Evolutionary conservation across 2,113 vertebrate species (phyloP), one percentile per base, ranked within the genome.

Genomic region (Cynocephalus volans): DNA sequence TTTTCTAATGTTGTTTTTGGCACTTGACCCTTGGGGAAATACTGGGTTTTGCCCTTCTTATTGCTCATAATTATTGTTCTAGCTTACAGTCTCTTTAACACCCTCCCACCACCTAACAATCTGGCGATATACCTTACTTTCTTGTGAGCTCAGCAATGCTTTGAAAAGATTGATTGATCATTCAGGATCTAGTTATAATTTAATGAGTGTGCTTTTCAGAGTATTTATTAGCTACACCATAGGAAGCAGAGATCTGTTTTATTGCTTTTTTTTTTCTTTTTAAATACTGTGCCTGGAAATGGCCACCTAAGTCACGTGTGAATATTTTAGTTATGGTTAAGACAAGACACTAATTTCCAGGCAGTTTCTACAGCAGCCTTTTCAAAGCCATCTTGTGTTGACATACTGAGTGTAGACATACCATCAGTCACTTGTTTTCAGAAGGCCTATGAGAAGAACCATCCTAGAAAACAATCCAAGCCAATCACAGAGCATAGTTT

Each of bases 141-240:
- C 54, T 72, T 58, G 3, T 24, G 15, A 72, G 54, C 64, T 92
- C 26, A 64, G 54, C 33, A 73, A 11, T n/a, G 48, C 28, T 81
- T 56, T n/a, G 76, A 65, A 73, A 95, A 36, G 48, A 56, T 23
- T 36, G 54, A 52, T 85, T 67, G 19, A n/a, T 76, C 62, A 70
- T n/a, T 56, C 14, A 76, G 45, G 24, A 96, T 90, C 54, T 72
- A 65, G 58, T 93, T 82, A 65, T 77, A 93, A 90, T 86, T 96
- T 70, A 94, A 72, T 67, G 33, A 76, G 50, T 87, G n/a, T n/a
- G 7, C 17, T 90, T 93, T 86, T 33, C 45, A 93, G 80, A 93
- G 82, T 89, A 70, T 85, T 81, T 95, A 72, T 86, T 76, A 82
- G 60, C 18, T 52, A 5, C n/a, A 41, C 28, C 67, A 15, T 17